Conservation (phyloP, 2,113 vertebrate genomes). For the Brevimyrus niger region DNA sequence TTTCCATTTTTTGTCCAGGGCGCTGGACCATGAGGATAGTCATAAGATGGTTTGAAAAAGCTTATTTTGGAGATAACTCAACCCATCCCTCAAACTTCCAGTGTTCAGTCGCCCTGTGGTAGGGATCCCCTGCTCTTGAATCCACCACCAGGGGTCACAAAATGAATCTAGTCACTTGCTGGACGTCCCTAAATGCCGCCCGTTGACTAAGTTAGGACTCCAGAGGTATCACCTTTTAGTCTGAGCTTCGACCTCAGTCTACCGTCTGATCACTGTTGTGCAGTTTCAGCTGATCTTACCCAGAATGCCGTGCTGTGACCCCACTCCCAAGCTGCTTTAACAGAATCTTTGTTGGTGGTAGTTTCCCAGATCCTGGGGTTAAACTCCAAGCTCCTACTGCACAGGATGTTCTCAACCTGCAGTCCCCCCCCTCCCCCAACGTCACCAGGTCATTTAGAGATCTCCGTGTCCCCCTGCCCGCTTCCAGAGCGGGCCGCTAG, state of each 20-base stretch:
- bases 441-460: not conserved
- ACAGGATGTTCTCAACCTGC: not conserved
- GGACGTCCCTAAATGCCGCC: not conserved
- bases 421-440: not conserved
- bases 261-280: not conserved
- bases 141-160: not conserved
- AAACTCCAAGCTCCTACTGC: not conserved
- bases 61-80: not conserved
- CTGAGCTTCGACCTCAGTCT: not conserved
- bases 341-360: not conserved
- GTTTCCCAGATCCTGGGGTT: not conserved
- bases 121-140: not conserved
- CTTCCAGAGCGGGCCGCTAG: not conserved
- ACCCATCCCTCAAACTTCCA: not conserved
- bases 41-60: not conserved
- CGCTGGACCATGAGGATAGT: not conserved
- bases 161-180: not conserved
- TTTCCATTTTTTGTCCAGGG: not conserved
- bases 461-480: not conserved
- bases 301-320: not conserved
- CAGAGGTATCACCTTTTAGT: not conserved
- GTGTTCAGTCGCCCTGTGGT: not conserved
- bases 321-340: not conserved
- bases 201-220: not conserved
- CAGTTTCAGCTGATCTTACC: not conserved